Evolutionary conservation across 1,140 invertebrate genomes (phyloP).

Genomic region (Oreohelix idahoensis): DNA sequence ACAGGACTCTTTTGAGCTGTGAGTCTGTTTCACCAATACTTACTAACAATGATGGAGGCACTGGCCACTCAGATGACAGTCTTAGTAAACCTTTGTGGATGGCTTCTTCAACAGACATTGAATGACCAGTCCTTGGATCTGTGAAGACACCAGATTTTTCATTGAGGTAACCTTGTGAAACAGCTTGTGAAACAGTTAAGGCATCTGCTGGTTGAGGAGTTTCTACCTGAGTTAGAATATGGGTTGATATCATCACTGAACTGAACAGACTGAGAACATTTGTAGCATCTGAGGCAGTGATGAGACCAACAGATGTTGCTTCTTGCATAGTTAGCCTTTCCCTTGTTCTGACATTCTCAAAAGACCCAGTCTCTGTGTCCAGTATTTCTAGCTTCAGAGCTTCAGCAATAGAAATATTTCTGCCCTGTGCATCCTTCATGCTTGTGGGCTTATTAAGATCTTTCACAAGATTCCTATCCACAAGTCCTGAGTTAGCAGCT

Average conservation of each 20-base stretch:
- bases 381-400: slow-evolving; percentile 87
- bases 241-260: slow-evolving; percentile 65
- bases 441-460: slow-evolving; percentile 61
- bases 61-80: slow-evolving; percentile 83
- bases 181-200: slow-evolving; percentile 85
- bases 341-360: slow-evolving; percentile 82
- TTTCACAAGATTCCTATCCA: slow-evolving; percentile 66
- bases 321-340: slow-evolving; percentile 63
- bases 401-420: slow-evolving; percentile 77
- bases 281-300: slow-evolving; percentile 64
- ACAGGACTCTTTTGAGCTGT: slow-evolving; percentile 13
- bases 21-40: slow-evolving; percentile 41
- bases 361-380: slow-evolving; percentile 88
- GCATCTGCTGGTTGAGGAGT: slow-evolving; percentile 49
- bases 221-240: slow-evolving; percentile 61
- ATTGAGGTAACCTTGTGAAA: slow-evolving; percentile 84
- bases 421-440: slow-evolving; percentile 72
- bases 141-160: slow-evolving; percentile 84
- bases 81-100: slow-evolving; percentile 85
- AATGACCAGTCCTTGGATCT: slow-evolving; percentile 84
- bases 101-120: slow-evolving; percentile 85
- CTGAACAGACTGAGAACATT: slow-evolving; percentile 62
- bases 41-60: slow-evolving; percentile 83
- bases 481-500: slow-evolving; percentile 71
- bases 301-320: slow-evolving; percentile 61